phyloP scores from a whole-genome alignment of 2,888 invertebrate genomes.

The Hipparchia semele region DNA sequence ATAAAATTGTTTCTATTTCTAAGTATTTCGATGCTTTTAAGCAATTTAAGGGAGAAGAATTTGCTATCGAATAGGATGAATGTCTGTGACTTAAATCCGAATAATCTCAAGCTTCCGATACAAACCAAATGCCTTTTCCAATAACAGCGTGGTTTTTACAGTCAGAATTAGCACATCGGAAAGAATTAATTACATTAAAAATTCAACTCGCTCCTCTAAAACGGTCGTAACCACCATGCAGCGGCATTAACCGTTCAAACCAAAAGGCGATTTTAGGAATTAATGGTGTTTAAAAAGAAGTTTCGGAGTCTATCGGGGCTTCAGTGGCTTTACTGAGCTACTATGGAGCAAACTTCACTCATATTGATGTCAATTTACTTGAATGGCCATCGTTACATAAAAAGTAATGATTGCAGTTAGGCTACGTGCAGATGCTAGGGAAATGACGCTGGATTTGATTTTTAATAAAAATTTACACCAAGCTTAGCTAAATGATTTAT shows the following conservation, averaged over 20 bases:
- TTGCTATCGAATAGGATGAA: too few relatives aligned
- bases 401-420: slow-evolving; percentile 62
- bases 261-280: slow-evolving; percentile 45
- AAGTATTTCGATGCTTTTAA: too few relatives aligned
- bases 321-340: slow-evolving; percentile 46
- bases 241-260: slow-evolving; percentile 43
- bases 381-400: slow-evolving; percentile 71
- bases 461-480: slow-evolving; percentile 14
- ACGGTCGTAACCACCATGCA: slow-evolving; percentile 41
- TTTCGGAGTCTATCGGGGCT: slow-evolving; percentile 47
- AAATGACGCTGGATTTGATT: slow-evolving; percentile 22
- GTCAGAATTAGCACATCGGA: slow-evolving; percentile 23
- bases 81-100: too few relatives aligned
- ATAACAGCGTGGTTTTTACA: slow-evolving; percentile 21
- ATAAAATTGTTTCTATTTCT: too few relatives aligned
- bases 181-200: slow-evolving; percentile 47
- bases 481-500: background rate
- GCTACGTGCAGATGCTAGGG: slow-evolving; percentile 51
- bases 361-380: slow-evolving; percentile 72
- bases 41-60: too few relatives aligned
- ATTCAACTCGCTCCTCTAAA: slow-evolving; percentile 38
- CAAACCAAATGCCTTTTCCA: slow-evolving; percentile 11
- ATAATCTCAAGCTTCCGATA: slow-evolving; percentile 1
- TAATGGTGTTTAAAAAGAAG: slow-evolving; percentile 50
- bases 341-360: slow-evolving; percentile 52